Conservation (phyloP, 2,797 vertebrate genomes). For the Sebastes umbrosus region DNA sequence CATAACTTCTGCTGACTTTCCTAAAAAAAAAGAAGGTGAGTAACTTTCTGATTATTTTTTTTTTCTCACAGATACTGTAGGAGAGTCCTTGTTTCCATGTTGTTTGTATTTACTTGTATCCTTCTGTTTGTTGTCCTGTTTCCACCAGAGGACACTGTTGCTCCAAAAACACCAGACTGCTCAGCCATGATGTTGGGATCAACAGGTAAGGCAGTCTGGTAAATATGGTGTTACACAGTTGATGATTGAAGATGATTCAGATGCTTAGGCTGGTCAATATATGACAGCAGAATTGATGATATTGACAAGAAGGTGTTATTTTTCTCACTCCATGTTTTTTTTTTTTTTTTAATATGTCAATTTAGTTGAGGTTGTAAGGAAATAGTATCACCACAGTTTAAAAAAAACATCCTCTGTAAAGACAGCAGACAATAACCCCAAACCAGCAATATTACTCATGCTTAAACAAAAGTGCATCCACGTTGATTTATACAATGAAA, state of each 20-base stretch:
- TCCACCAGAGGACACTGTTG: conserved; percentile 80
- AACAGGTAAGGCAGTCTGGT: conserved; percentile 67
- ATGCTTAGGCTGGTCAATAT: conserved; percentile 27
- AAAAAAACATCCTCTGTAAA: not conserved
- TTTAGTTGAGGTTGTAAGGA: not conserved
- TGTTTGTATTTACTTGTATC: not conserved
- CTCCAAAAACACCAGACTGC: conserved; percentile 20
- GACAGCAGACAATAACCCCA: not conserved
- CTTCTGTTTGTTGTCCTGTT: not conserved
- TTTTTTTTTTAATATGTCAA: not conserved
- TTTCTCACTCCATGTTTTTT: not conserved
- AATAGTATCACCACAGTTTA: not conserved
- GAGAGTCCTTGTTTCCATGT: not conserved
- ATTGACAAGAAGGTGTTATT: not conserved
- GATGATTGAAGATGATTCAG: conserved; percentile 43
- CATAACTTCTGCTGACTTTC: not conserved
- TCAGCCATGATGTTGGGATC: conserved; percentile 42
- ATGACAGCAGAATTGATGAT: conserved; percentile 10
- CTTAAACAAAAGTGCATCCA: not conserved
- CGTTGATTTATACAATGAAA: conserved; percentile 2
- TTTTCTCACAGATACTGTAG: not conserved
- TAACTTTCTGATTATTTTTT: not conserved
- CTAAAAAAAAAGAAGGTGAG: not conserved
- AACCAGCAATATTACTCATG: not conserved
- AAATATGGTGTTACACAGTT: conserved; percentile 22